A percentile compares a stretch with the other conserved stretches of the same genome.
phyloP scores from a whole-genome alignment of 2,888 invertebrate species.

The Halictus quadricinctus region DNA sequence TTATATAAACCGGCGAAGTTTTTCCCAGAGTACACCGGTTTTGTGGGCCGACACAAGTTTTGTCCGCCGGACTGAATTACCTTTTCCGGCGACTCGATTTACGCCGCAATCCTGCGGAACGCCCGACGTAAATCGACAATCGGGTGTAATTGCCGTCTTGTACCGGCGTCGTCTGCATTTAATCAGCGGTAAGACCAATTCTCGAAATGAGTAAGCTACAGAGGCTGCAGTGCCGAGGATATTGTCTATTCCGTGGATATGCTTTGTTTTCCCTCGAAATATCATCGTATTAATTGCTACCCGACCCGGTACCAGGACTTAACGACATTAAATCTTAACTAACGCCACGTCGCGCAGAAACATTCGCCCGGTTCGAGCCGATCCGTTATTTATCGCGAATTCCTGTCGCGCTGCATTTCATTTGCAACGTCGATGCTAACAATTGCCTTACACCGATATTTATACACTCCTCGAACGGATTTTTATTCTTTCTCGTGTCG shows the following conservation, averaged over 20 bases:
- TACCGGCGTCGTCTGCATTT: conserved; percentile 32
- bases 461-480: background rate
- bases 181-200: conserved; percentile 33
- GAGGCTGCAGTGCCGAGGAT: background rate
- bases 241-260: background rate
- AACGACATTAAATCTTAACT: conserved; percentile 20
- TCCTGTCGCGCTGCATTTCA: background rate
- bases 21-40: background rate
- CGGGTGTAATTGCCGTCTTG: conserved; percentile 29
- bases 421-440: background rate
- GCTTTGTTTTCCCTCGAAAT: background rate
- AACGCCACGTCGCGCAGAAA: background rate
- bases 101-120: conserved; percentile 11
- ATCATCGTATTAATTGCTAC: conserved; percentile 14
- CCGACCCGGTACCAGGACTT: background rate
- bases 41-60: background rate
- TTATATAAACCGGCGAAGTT: background rate
- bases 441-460: background rate
- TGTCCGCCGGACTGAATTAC: conserved; percentile 7
- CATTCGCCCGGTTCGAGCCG: background rate
- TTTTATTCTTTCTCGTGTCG: background rate
- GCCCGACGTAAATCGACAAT: conserved; percentile 29
- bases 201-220: conserved; percentile 9
- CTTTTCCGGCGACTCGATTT: conserved; percentile 18
- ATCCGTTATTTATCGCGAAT: background rate